Evolutionary conservation across 2,888 invertebrate species (phyloP).

Genomic region (Agonopterix heracliana): DNA sequence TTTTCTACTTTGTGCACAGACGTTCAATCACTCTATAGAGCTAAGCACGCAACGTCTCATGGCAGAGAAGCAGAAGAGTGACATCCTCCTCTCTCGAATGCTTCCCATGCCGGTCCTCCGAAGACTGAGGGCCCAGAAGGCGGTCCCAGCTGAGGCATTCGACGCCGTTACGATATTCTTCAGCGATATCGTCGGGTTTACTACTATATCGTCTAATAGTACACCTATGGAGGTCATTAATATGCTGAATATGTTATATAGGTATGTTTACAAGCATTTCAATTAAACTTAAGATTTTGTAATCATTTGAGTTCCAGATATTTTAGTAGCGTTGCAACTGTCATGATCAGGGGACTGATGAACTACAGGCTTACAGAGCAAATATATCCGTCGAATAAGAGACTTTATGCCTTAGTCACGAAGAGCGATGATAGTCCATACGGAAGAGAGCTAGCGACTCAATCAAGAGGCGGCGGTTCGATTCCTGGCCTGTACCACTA

Average conservation of each 20-base stretch:
- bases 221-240: slow-evolving; percentile 80
- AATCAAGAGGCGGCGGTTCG: too few species aligned
- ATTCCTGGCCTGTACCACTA: too few species aligned
- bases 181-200: slow-evolving; percentile 83
- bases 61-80: slow-evolving; percentile 76
- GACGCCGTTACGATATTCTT: slow-evolving; percentile 83
- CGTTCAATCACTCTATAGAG: slow-evolving; percentile 67
- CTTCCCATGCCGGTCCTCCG: slow-evolving; percentile 72
- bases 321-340: too few species aligned
- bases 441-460: too few species aligned
- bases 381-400: too few species aligned
- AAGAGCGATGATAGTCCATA: too few species aligned
- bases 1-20: slow-evolving; percentile 29
- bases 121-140: slow-evolving; percentile 68
- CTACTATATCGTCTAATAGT: slow-evolving; percentile 77
- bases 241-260: slow-evolving; percentile 84
- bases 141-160: slow-evolving; percentile 80
- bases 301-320: too few species aligned
- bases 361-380: too few species aligned
- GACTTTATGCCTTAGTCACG: too few species aligned
- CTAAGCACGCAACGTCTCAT: slow-evolving; percentile 65
- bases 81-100: slow-evolving; percentile 75
- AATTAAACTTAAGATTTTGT: neutral
- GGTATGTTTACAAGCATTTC: too few species aligned
- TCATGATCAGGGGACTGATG: too few species aligned